These are phyloP conservation scores for Rhimphoctona megacephalus DNA, from an alignment of 2,888 invertebrate species.

Conservation along the genomic window DNA sequence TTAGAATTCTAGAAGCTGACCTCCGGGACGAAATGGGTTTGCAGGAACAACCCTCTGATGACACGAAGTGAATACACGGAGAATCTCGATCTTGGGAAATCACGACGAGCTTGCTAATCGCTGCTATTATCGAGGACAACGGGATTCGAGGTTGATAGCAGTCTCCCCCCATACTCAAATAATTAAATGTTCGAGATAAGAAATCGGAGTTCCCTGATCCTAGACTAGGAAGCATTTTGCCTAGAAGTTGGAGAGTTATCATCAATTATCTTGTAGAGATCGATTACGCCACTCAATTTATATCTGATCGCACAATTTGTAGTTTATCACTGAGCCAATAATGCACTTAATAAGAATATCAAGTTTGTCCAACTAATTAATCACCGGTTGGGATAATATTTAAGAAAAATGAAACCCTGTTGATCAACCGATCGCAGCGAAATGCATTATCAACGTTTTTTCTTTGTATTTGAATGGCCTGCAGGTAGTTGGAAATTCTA, in stretches of 20 bases:
- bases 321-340: not conserved
- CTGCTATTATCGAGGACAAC: constrained; percentile 48
- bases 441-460: not conserved
- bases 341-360: not conserved
- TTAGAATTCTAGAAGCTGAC: constrained; percentile 21
- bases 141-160: not conserved
- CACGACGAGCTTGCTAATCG: constrained; percentile 63
- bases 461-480: constrained; percentile 4
- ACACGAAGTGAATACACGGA: constrained; percentile 71
- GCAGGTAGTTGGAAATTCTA: constrained; percentile 16
- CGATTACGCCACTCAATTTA: not conserved
- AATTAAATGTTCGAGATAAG: constrained; percentile 12
- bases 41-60: constrained; percentile 67
- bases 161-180: not conserved
- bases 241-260: not conserved
- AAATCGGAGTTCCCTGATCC: not conserved
- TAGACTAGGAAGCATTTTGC: not conserved
- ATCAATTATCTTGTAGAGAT: constrained; percentile 2
- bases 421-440: not conserved
- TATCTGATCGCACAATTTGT: not conserved
- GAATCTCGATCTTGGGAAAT: constrained; percentile 57
- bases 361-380: not conserved
- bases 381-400: not conserved
- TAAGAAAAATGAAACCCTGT: not conserved
- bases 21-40: constrained; percentile 26